These are phyloP conservation scores for Trachythela sp. DNA, from an alignment of 64 coral and sea anemone genomes.

Conservation along the genomic window DNA sequence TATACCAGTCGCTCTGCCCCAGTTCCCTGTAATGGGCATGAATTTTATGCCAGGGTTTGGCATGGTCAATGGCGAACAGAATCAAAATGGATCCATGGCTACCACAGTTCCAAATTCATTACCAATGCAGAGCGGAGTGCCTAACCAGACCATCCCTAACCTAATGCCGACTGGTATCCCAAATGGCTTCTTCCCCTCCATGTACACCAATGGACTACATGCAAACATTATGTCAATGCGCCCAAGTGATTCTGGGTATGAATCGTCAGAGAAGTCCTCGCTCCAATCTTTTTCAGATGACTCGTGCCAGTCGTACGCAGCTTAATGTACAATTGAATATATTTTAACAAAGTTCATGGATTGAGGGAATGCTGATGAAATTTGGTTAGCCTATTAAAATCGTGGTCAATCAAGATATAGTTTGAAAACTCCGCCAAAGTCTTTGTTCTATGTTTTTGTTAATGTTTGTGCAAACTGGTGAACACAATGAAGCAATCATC, in stretches of 20 bases:
- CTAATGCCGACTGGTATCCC: neutral
- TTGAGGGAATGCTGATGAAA: no score
- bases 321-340: neutral
- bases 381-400: no score
- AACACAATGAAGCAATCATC: no score
- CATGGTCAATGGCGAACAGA: neutral
- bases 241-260: neutral
- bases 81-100: neutral
- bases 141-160: neutral
- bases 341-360: neutral
- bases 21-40: neutral
- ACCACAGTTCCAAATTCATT: neutral
- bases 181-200: neutral
- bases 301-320: neutral
- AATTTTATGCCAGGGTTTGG: neutral
- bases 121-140: neutral
- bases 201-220: conserved; percentile 1
- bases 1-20: neutral
- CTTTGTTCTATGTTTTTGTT: no score
- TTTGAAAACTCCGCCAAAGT: no score
- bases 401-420: no score
- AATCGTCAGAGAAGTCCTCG: neutral
- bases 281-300: neutral
- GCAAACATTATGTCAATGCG: neutral
- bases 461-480: no score